Evolutionary conservation across 2,888 invertebrate genomes (phyloP).

Genomic region (Epirrhoe alternata): DNA sequence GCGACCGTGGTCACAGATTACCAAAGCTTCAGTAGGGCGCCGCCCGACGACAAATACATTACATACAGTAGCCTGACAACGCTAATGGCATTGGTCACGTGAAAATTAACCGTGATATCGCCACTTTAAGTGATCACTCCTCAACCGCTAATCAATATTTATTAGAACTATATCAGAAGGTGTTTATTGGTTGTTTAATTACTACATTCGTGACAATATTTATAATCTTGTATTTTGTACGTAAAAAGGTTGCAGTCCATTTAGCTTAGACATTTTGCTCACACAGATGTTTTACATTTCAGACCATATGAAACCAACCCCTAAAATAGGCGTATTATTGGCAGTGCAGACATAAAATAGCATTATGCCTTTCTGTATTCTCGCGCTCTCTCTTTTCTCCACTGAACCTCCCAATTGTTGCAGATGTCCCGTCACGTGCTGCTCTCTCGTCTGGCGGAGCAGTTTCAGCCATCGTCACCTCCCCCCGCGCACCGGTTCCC

Average conservation of each 20-base stretch:
- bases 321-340: no score
- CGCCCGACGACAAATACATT: constrained; percentile 69
- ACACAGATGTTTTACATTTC: no score
- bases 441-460: constrained; percentile 77
- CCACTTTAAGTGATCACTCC: constrained; percentile 62
- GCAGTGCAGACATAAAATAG: no score
- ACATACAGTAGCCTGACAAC: constrained; percentile 49
- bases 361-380: no score
- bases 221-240: background rate
- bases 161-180: constrained; percentile 47
- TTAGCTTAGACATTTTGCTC: no score
- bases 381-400: background rate
- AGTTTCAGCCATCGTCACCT: constrained; percentile 73
- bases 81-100: constrained; percentile 77
- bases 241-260: background rate
- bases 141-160: constrained; percentile 50
- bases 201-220: background rate
- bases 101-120: constrained; percentile 68
- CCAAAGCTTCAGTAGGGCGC: constrained; percentile 46
- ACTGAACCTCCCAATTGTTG: constrained; percentile 13
- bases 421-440: constrained; percentile 81
- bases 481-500: constrained; percentile 71
- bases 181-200: constrained; percentile 45
- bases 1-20: constrained; percentile 47
- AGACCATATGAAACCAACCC: no score